Evolutionary conservation across 2,113 vertebrate species (phyloP).

Genomic region (Seriola quinqueradiata): DNA sequence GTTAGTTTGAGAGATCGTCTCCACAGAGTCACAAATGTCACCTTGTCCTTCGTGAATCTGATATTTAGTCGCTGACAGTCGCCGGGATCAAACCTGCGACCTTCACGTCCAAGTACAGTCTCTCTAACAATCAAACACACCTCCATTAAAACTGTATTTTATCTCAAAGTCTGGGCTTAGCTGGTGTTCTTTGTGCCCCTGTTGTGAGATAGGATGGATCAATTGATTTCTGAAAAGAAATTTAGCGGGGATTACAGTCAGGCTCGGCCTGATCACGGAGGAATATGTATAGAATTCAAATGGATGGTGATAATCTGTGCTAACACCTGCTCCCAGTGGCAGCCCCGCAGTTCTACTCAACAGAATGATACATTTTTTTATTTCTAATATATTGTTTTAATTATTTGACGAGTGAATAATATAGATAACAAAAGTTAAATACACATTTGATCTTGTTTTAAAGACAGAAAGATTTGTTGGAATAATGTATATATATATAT

Average conservation of each 20-base stretch:
- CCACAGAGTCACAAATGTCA: background rate
- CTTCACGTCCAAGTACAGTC: background rate
- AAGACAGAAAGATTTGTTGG: too few relatives aligned
- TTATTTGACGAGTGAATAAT: too few relatives aligned
- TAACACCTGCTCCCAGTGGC: background rate
- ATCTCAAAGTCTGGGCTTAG: background rate
- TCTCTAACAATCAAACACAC: background rate
- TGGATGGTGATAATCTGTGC: background rate
- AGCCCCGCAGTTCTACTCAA: too few relatives aligned
- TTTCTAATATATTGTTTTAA: too few relatives aligned
- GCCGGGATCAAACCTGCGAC: background rate
- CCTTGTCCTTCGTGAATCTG: background rate
- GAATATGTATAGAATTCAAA: slow-evolving; percentile 15
- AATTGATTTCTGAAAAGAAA: slow-evolving; percentile 29
- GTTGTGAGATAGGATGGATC: slow-evolving; percentile 3
- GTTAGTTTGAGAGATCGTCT: background rate
- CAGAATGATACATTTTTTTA: too few relatives aligned
- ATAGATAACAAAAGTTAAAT: too few relatives aligned
- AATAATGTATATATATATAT: too few relatives aligned
- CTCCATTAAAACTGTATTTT: slow-evolving; percentile 1
- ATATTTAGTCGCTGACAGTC: background rate
- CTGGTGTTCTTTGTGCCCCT: background rate
- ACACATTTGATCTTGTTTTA: background rate
- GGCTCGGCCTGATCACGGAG: slow-evolving; percentile 10
- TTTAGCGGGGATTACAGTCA: slow-evolving; percentile 10